Evolutionary conservation across 2,113 vertebrate genomes (phyloP).

Genomic region (Oreochromis spilurus): DNA sequence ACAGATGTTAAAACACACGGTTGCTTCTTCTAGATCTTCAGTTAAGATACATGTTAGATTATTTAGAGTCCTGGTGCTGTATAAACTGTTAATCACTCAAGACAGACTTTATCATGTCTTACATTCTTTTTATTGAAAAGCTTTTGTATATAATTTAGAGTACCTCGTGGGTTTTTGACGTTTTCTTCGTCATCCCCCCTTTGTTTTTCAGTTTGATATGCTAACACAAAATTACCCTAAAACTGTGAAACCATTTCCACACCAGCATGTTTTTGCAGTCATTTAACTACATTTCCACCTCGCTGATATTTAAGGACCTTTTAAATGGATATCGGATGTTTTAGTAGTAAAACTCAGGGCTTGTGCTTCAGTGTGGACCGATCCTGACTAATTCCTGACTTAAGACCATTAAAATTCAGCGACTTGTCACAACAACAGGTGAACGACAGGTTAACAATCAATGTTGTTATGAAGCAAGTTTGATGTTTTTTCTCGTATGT

Average conservation of each 20-base stretch:
- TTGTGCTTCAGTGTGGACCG: background rate
- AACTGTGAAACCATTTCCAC: background rate
- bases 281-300: background rate
- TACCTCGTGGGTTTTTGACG: background rate
- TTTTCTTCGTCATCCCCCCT: rapidly evolving
- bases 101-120: background rate
- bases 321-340: background rate
- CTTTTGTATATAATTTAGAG: background rate
- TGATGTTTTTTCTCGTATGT: rapidly evolving
- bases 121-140: background rate
- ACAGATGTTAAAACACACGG: background rate
- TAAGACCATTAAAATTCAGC: background rate
- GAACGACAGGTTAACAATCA: too few species aligned
- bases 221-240: background rate
- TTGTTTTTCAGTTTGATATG: background rate
- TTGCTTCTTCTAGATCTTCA: background rate
- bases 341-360: background rate
- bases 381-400: background rate
- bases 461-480: background rate
- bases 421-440: background rate
- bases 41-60: background rate
- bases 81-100: background rate
- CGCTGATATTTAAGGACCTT: background rate
- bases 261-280: background rate
- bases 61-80: background rate